A percentile compares a stretch with the other conserved stretches of the same genome.
Evolutionary conservation across 2,888 invertebrate genomes (phyloP).

Genomic region (Cryptophagus acutangulus): DNA sequence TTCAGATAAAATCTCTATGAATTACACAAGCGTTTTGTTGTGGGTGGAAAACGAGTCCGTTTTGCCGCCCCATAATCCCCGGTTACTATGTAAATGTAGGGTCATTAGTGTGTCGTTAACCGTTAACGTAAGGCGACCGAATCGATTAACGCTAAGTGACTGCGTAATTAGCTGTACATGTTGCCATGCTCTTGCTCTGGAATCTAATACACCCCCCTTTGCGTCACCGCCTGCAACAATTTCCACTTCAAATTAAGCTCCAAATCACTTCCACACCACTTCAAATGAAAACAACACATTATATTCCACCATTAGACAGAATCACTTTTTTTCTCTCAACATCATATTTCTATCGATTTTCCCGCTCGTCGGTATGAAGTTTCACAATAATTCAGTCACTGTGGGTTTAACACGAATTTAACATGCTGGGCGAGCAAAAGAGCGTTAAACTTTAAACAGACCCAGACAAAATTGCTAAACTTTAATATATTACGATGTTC

Average conservation of each 20-base stretch:
- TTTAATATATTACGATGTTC: too few species aligned
- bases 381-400: too few species aligned
- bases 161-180: slow-evolving; percentile 51
- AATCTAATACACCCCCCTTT: slow-evolving; percentile 11
- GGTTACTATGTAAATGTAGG: slow-evolving; percentile 48
- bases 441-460: too few species aligned
- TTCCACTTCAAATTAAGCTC: slow-evolving; percentile 39
- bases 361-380: too few species aligned
- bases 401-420: too few species aligned
- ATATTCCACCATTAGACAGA: too few species aligned
- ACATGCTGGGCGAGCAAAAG: too few species aligned
- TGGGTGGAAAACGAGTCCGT: slow-evolving; percentile 4
- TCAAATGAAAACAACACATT: too few species aligned
- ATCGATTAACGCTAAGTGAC: slow-evolving; percentile 53
- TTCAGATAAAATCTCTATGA: slow-evolving; percentile 48
- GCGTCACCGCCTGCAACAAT: slow-evolving; percentile 12
- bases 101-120: slow-evolving; percentile 52
- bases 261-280: slow-evolving; percentile 27
- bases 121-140: slow-evolving; percentile 51
- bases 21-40: slow-evolving; percentile 31
- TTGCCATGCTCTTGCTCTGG: slow-evolving; percentile 26
- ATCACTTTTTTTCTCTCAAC: too few species aligned
- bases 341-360: too few species aligned
- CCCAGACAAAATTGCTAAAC: too few species aligned
- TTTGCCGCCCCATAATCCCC: slow-evolving; percentile 26